A percentile compares a stretch with the other conserved stretches of the same genome.
Evolutionary conservation across 2,797 vertebrate species (phyloP).

Genomic region (Anableps anableps): DNA sequence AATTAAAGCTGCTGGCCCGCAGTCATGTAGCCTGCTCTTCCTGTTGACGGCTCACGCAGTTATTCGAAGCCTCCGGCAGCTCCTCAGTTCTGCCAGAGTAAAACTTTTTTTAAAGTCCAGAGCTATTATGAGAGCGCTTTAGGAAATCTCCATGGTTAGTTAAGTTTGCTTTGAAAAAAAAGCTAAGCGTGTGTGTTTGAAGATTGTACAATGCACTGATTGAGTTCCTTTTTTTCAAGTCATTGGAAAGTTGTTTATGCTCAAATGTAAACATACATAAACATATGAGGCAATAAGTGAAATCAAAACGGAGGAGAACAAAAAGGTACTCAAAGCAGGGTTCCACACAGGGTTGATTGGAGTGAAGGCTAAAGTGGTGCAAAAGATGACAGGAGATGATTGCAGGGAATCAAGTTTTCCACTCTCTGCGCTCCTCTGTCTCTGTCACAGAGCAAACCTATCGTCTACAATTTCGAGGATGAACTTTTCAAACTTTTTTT

Average conservation of each 20-base stretch:
- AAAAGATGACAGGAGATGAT: conserved; percentile 71
- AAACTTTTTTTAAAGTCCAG: conserved; percentile 53
- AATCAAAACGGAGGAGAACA: conserved; percentile 64
- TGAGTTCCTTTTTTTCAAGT: conserved; percentile 43
- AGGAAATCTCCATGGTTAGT: conserved; percentile 59
- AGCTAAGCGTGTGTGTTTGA: conserved; percentile 32
- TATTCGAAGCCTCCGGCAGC: conserved; percentile 62
- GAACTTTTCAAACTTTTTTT: conserved; percentile 54
- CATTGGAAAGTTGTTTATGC: conserved; percentile 32
- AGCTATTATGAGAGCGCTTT: conserved; percentile 47
- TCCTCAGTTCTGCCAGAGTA: conserved; percentile 48
- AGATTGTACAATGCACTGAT: conserved; percentile 27
- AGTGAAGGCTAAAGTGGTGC: conserved; percentile 55
- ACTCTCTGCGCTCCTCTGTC: conserved; percentile 45
- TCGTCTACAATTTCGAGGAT: conserved; percentile 37
- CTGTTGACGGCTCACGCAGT: conserved; percentile 65
- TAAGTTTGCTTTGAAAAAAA: conserved; percentile 43
- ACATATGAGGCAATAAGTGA: conserved; percentile 66
- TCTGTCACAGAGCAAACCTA: conserved; percentile 57
- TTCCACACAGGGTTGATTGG: conserved; percentile 53
- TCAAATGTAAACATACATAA: conserved; percentile 55
- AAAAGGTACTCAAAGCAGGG: conserved; percentile 53
- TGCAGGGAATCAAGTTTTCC: conserved; percentile 72
- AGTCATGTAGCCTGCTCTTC: conserved; percentile 66
- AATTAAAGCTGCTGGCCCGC: conserved; percentile 72